phyloP scores from a whole-genome alignment of 2,797 vertebrate species.

The Falco cherrug region DNA sequence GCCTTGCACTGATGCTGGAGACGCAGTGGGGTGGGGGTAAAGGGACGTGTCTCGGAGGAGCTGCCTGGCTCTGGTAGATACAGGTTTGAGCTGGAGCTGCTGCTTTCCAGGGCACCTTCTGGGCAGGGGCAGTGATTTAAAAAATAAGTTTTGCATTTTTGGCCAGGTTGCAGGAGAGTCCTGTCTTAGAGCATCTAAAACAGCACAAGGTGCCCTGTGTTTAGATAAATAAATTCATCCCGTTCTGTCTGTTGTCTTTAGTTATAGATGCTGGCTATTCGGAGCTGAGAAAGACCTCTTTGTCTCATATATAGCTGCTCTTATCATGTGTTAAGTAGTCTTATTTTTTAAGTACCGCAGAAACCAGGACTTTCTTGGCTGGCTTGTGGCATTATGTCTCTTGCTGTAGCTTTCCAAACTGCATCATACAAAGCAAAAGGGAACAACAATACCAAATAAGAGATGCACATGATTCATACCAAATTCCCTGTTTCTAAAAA shows the following conservation, averaged over 20 bases:
- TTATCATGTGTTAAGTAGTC: not conserved
- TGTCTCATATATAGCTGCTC: not conserved
- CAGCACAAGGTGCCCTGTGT: not conserved
- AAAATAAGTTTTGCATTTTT: not conserved
- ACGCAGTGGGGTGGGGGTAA: accelerated
- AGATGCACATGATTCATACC: not conserved
- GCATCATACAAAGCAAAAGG: not conserved
- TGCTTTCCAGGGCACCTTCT: not conserved
- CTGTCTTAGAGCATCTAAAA: not conserved
- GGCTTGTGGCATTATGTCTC: not conserved
- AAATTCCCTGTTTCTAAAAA: not conserved
- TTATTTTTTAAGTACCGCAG: not conserved
- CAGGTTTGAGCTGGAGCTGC: not conserved
- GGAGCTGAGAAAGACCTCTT: not conserved
- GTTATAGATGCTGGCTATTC: not conserved
- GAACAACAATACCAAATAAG: not conserved
- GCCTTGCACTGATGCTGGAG: accelerated
- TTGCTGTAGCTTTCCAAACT: not conserved
- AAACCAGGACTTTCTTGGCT: not conserved
- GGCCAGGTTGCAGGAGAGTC: not conserved
- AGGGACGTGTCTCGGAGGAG: not conserved
- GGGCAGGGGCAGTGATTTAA: not conserved
- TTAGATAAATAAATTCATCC: not conserved
- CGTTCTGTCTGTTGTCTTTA: not conserved
- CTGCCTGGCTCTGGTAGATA: not conserved